A percentile compares a stretch with the other conserved stretches of the same genome.
These are phyloP conservation scores for Crambe crambe DNA, from an alignment of 37 sponge, comb jelly and placozoan species.

Conservation along the genomic window DNA sequence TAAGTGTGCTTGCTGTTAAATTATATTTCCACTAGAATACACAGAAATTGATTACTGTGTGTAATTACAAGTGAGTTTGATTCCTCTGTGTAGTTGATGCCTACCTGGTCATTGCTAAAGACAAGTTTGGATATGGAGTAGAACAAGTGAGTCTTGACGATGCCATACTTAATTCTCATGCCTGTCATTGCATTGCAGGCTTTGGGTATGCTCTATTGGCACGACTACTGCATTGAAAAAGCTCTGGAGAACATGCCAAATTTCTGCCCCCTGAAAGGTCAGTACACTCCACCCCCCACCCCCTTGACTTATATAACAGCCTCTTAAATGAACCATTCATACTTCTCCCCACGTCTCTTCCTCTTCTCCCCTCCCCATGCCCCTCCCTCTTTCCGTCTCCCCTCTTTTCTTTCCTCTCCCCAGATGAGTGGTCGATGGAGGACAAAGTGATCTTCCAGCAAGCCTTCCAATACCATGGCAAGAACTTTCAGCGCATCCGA, in stretches of 20 bases:
- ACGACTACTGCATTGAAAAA: slow-evolving; percentile 63
- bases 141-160: slow-evolving; percentile 40
- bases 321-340: too few species aligned
- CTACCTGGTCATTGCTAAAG: slow-evolving; percentile 53
- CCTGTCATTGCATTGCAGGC: slow-evolving; percentile 45
- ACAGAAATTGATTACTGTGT: too few species aligned
- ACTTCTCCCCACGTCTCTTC: background rate
- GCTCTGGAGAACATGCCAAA: slow-evolving; percentile 73
- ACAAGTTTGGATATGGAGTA: slow-evolving; percentile 49
- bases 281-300: background rate
- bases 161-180: background rate
- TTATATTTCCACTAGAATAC: too few species aligned
- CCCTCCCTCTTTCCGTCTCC: background rate
- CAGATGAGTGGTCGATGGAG: slow-evolving; percentile 85
- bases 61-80: background rate
- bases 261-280: slow-evolving; percentile 81
- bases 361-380: background rate
- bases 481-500: slow-evolving; percentile 79
- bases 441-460: slow-evolving; percentile 88
- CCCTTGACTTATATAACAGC: background rate
- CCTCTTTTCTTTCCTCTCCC: background rate
- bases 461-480: slow-evolving; percentile 82
- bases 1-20: too few species aligned
- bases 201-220: slow-evolving; percentile 82
- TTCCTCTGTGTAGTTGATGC: slow-evolving; percentile 52